A percentile compares a stretch with the other conserved stretches of the same genome.
These are phyloP conservation scores for Sturmia bella DNA, from an alignment of 2,888 invertebrate genomes.

Conservation along the genomic window DNA sequence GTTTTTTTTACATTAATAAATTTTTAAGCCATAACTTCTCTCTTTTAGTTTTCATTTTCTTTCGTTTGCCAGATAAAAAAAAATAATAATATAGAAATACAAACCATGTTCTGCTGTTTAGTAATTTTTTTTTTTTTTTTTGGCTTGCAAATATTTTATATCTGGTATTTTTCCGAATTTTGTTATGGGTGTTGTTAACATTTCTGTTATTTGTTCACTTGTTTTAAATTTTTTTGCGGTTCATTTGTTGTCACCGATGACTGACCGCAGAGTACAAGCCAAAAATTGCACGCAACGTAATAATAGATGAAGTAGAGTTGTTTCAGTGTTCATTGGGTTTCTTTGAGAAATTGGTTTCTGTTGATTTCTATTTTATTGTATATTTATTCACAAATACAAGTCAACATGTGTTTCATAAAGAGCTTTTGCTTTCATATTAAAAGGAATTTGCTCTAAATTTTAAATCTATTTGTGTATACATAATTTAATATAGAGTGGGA, in stretches of 20 bases:
- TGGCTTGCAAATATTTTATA: constrained; percentile 29
- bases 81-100: not conserved
- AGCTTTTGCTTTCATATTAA: too few species aligned
- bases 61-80: constrained; percentile 17
- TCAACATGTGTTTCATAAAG: too few species aligned
- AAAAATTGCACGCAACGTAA: constrained; percentile 56
- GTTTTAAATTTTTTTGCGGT: constrained; percentile 70
- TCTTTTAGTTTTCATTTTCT: not conserved
- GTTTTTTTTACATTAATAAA: constrained; percentile 31
- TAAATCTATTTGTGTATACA: too few species aligned
- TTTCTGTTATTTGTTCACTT: not conserved
- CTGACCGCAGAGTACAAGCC: constrained; percentile 59
- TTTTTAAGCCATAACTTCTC: constrained; percentile 26
- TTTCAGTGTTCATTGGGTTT: not conserved
- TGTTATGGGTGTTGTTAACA: constrained; percentile 41
- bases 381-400: constrained; percentile 3
- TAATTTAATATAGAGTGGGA: too few species aligned
- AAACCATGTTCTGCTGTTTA: constrained; percentile 2
- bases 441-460: too few species aligned
- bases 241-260: constrained; percentile 71
- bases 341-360: not conserved
- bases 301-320: constrained; percentile 30
- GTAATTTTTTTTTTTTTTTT: constrained; percentile 7
- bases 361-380: constrained; percentile 12
- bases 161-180: constrained; percentile 36